Evolutionary conservation across 2,797 vertebrate genomes (phyloP).

Genomic region (Aselliscus stoliczkanus): DNA sequence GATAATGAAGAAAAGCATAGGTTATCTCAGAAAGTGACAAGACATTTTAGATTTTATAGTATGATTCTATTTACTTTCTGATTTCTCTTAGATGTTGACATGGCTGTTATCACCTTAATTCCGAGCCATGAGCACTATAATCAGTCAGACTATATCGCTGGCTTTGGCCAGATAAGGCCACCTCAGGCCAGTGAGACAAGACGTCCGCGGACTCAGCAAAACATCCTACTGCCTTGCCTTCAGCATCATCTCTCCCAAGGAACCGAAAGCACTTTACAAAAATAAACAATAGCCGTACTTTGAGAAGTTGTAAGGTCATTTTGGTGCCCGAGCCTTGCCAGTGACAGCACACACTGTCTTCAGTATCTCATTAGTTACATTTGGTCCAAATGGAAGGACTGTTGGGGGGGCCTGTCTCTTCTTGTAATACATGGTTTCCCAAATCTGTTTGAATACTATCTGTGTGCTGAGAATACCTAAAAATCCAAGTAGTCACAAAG

Average conservation of each 20-base stretch:
- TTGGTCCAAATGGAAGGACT: not conserved
- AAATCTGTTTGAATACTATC: not conserved
- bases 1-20: not conserved
- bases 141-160: not conserved
- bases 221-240: not conserved
- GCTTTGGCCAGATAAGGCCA: not conserved
- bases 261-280: not conserved
- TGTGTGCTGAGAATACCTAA: not conserved
- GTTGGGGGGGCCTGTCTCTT: not conserved
- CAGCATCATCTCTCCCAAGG: not conserved
- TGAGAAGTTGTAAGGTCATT: not conserved
- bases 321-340: not conserved
- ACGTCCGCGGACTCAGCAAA: not conserved
- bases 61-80: not conserved
- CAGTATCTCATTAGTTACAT: not conserved
- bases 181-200: not conserved
- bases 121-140: not conserved
- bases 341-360: not conserved
- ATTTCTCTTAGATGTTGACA: not conserved
- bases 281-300: not conserved
- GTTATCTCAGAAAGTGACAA: not conserved
- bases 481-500: not conserved
- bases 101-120: not conserved
- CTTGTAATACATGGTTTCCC: not conserved
- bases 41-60: not conserved